Evolutionary conservation across 2,113 vertebrate species (phyloP).

Genomic region (Hippocampus abdominalis): DNA sequence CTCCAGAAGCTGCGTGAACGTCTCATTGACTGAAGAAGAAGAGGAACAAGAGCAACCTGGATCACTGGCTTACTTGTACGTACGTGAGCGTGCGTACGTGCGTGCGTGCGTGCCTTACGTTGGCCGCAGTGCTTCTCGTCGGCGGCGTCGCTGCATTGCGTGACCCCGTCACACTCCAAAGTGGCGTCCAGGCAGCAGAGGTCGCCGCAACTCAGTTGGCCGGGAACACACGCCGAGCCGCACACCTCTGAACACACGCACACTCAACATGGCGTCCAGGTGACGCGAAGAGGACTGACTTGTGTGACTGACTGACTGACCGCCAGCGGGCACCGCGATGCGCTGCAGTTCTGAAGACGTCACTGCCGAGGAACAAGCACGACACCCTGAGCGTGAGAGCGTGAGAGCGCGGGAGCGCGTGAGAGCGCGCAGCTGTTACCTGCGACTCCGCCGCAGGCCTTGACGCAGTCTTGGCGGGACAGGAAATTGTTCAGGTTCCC

Average conservation of each 20-base stretch:
- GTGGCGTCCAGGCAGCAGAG: slow-evolving; percentile 82
- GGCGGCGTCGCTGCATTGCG: slow-evolving; percentile 73
- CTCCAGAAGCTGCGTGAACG: slow-evolving; percentile 52
- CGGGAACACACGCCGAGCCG: slow-evolving; percentile 59
- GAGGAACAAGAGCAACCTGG: slow-evolving; percentile 3
- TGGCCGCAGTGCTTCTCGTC: slow-evolving; percentile 76
- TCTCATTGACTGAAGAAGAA: slow-evolving; percentile 55
- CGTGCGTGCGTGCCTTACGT: slow-evolving; percentile 39
- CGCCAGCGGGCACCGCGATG: background rate
- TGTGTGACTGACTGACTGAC: slow-evolving; percentile 34
- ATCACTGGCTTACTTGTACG: slow-evolving; percentile 3
- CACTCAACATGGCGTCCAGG: background rate
- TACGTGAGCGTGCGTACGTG: background rate
- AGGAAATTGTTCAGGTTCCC: slow-evolving; percentile 89
- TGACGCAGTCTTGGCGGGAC: slow-evolving; percentile 71
- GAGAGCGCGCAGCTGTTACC: slow-evolving; percentile 38
- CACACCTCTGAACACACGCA: slow-evolving; percentile 59
- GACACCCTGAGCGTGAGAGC: background rate
- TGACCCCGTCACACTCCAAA: slow-evolving; percentile 82
- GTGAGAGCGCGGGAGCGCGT: background rate
- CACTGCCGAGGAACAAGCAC: slow-evolving; percentile 9
- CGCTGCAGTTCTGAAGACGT: background rate
- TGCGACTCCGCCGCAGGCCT: slow-evolving; percentile 71
- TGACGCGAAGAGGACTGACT: slow-evolving; percentile 7
- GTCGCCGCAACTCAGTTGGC: slow-evolving; percentile 74